Evolutionary conservation across 2,888 invertebrate genomes (phyloP), one percentile per base, ranked within the genome.

Genomic region (Villa cingulata): DNA sequence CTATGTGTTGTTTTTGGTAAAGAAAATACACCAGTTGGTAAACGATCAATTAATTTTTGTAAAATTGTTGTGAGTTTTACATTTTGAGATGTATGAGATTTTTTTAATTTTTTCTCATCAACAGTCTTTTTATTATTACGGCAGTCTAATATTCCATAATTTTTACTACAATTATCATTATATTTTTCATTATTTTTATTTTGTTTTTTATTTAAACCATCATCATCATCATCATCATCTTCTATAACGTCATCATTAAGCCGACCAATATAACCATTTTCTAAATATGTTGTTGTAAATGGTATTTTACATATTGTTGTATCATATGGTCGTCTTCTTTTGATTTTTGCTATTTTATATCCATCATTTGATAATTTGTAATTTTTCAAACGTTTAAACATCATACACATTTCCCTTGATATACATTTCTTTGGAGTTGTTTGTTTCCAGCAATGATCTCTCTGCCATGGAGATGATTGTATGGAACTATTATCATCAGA

Each of bases 401-500:
- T 81, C 64, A 86, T 77, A 62, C 77, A 76, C 72, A 86, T 73
- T 71, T 83, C 82, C 63, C 78, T 80, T 63, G 83, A 81, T 55
- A 81, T 72, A 65, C 82, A 79, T 55, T 78, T 78, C 59, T 81
- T 78, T 49, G 88, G 88, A 56, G 78, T 74, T 54, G 80, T 72
- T 70, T 88, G 88, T 70, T 88, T 88, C 86, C 88, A 89, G 65
- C 84, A 83, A 71, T 87, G 87, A 70, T 89, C 88, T 58, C 88
- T 78, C 71, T 87, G 86, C 86, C 88, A 88, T 52, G 88, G 89
- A 61, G 88, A 89, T 57, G 88, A 88, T 68, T 88, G 87, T 64
- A 89, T 78, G 55, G 88, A 89, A 63, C 86, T 86, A 72, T 87
- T 89, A 71, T 89, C 89, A 74, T 89, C 89, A 61, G 88, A 87